These are phyloP conservation scores for Tryphoninae sp. DNA, from an alignment of 2,888 invertebrate species.

Conservation along the genomic window DNA sequence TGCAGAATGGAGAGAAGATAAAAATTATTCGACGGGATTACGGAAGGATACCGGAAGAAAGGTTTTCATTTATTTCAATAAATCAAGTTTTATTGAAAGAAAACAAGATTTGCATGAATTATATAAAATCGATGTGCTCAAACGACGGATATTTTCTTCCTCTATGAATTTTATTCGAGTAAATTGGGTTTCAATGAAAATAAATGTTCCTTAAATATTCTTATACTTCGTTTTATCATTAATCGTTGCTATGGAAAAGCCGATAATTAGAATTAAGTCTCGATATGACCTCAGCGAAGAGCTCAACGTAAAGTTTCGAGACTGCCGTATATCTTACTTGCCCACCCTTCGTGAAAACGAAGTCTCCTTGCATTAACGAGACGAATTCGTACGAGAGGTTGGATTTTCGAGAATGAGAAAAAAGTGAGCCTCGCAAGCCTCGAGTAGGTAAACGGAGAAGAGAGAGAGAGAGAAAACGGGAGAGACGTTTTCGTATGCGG, in stretches of 20 bases:
- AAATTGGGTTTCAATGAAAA: too few relatives aligned
- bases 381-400: slow-evolving; percentile 18
- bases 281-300: neutral
- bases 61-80: too few relatives aligned
- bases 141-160: too few relatives aligned
- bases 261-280: neutral
- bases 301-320: neutral
- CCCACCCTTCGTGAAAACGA: neutral
- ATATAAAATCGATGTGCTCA: too few relatives aligned
- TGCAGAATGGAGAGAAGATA: neutral
- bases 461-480: neutral
- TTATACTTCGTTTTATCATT: slow-evolving; percentile 7
- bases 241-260: neutral
- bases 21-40: neutral
- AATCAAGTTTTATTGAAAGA: too few relatives aligned
- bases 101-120: too few relatives aligned
- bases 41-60: neutral
- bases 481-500: slow-evolving; percentile 33
- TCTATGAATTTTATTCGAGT: too few relatives aligned
- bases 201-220: too few relatives aligned
- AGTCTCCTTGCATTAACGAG: slow-evolving; percentile 33
- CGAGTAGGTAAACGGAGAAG: neutral
- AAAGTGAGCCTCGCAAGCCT: neutral
- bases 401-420: slow-evolving; percentile 6
- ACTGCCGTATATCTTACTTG: slow-evolving; percentile 9